Evolutionary conservation across 2,888 invertebrate genomes (phyloP), one percentile per base, ranked within the genome.

Genomic region (Bhutanitis thaidina): DNA sequence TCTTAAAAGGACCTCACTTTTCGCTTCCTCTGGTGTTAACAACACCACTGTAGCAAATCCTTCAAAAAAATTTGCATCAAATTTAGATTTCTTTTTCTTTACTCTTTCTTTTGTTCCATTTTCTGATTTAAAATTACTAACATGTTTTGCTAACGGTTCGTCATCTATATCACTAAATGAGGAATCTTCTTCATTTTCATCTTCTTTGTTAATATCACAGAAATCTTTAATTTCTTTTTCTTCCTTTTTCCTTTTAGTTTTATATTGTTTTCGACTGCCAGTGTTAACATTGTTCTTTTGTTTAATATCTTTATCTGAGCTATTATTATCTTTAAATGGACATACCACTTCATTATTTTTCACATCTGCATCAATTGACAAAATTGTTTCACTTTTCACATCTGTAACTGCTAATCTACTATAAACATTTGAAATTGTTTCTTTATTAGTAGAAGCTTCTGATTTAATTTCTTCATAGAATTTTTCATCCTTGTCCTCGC

Each of bases 21-120:
- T 63, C 3, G 75, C 73, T 13, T 73, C 71, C 35, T 74, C 72
- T 12, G 59, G 59, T 1, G 61, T 69, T 35, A 75, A 49, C 14
- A 62, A 57, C 8, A 58, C 52, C 34, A 75, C 62, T 1, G 64
- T 69, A 1, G 64, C 67, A 60, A 68, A 70, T 8, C 68, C 68
- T 41, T 71, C 61, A 54, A 69, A 71, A 20, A 56, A 58, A 43
- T 59, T 53, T 27, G 4, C 13, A 34, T 34, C 13, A 34, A 34
- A 34, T 34, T 34, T 34, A 34, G 34, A 13, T 7, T 5, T 34
- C 1, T 13, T 12, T 34, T 34, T 12, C 14, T 34, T 12, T 10
- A 10, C 10, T 1, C 30, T 51, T 5, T 13, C 14, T 5, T 13
- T 34, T 13, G 34, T 10, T 13, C 7, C 13, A 34, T 14, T 13